Conservation (phyloP, 2,113 vertebrate genomes). For the Varanus salvator region DNA sequence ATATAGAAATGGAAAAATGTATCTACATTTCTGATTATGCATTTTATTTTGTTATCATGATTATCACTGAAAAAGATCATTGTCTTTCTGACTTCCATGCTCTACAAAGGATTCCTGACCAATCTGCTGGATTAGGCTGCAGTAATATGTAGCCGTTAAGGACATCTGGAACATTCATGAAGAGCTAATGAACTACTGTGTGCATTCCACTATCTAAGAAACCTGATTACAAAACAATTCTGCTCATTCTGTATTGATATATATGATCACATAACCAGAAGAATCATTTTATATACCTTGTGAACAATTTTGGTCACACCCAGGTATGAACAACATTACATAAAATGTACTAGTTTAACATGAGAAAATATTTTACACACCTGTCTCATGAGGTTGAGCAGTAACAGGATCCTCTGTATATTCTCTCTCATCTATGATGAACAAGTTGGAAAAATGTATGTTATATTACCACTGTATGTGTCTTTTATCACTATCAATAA, state of each 20-base stretch:
- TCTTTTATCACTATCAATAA: slow-evolving; percentile 4
- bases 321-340: neutral
- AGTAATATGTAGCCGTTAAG: neutral
- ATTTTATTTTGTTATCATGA: neutral
- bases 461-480: neutral
- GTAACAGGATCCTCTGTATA: slow-evolving; percentile 35
- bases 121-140: neutral
- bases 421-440: slow-evolving; percentile 43
- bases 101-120: neutral
- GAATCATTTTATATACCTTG: neutral
- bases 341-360: neutral
- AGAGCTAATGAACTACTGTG: neutral
- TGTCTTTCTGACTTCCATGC: neutral
- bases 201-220: neutral
- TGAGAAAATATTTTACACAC: slow-evolving; percentile 42
- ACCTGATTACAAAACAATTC: neutral
- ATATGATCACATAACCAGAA: neutral
- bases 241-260: neutral
- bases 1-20: neutral
- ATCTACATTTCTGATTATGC: neutral
- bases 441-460: slow-evolving; percentile 12
- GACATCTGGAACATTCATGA: neutral
- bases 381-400: slow-evolving; percentile 56
- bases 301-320: neutral
- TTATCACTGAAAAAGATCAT: neutral